These are phyloP conservation scores for Drosophila colorata DNA, from an alignment of 2,888 invertebrate genomes.

Conservation along the genomic window DNA sequence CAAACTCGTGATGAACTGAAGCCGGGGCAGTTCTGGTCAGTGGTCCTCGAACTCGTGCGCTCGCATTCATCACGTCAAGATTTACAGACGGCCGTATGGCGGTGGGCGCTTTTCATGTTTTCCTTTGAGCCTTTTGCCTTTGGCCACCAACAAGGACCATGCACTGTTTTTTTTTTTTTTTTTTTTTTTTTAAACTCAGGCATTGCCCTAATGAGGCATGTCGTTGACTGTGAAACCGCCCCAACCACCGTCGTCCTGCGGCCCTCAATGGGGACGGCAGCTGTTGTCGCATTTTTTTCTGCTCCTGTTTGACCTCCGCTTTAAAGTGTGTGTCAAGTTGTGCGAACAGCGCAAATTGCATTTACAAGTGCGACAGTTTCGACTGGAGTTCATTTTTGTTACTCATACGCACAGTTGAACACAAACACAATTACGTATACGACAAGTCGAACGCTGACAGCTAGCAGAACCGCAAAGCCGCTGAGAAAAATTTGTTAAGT, in stretches of 20 bases:
- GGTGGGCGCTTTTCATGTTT: constrained; percentile 61
- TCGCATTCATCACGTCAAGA: constrained; percentile 51
- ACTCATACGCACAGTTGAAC: constrained; percentile 37
- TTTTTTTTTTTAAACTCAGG: too few relatives aligned
- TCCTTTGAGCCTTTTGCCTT: constrained; percentile 46
- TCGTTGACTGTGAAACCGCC: constrained; percentile 32
- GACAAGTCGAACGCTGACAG: constrained; percentile 11
- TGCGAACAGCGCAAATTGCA: constrained; percentile 22
- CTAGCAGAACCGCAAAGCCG: background rate
- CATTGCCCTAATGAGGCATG: constrained; percentile 49
- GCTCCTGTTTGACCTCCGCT: constrained; percentile 28
- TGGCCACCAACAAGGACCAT: constrained; percentile 5
- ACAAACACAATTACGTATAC: constrained; percentile 15
- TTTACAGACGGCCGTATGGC: constrained; percentile 27
- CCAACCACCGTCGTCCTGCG: background rate
- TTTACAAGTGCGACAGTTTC: constrained; percentile 3
- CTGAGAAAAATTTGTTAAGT: constrained; percentile 14
- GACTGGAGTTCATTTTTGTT: constrained; percentile 10
- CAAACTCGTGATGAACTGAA: constrained; percentile 62
- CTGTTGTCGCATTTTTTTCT: constrained; percentile 23
- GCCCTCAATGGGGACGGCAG: constrained; percentile 24
- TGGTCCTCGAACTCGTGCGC: constrained; percentile 34
- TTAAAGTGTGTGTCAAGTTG: constrained; percentile 20
- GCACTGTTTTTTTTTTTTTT: constrained; percentile 21
- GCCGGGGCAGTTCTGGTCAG: constrained; percentile 26